A percentile compares a stretch with the other conserved stretches of the same genome.
These are phyloP conservation scores for Temnothorax rugatulus DNA, from an alignment of 2,888 invertebrate genomes.

Conservation along the genomic window DNA sequence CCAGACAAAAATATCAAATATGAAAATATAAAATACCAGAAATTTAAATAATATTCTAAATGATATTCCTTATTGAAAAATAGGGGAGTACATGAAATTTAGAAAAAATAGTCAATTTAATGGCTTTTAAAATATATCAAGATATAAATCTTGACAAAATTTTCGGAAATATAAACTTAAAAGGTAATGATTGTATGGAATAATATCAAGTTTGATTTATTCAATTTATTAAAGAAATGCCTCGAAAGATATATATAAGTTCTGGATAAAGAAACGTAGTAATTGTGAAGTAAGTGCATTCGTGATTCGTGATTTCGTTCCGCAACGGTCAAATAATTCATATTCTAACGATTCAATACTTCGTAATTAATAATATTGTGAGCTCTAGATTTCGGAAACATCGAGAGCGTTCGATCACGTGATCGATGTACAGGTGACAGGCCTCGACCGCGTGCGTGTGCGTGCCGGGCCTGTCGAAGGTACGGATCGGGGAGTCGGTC, in stretches of 20 bases:
- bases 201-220: background rate
- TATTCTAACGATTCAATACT: background rate
- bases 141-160: background rate
- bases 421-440: too few relatives aligned
- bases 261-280: background rate
- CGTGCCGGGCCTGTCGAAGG: too few relatives aligned
- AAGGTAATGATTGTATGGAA: background rate
- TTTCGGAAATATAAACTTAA: background rate
- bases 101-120: background rate
- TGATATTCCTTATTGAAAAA: background rate
- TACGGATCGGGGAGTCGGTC: too few relatives aligned
- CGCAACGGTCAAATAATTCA: background rate
- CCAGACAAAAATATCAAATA: background rate
- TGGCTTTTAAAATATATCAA: background rate
- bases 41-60: slow-evolving; percentile 16
- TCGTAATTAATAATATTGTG: background rate
- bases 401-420: too few relatives aligned
- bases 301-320: background rate
- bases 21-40: background rate
- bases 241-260: background rate
- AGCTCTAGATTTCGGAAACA: too few relatives aligned
- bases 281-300: background rate
- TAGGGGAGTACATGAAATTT: background rate
- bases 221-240: background rate
- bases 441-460: too few relatives aligned